phyloP scores from a whole-genome alignment of 2,888 invertebrate species.

The Myathropa florea region DNA sequence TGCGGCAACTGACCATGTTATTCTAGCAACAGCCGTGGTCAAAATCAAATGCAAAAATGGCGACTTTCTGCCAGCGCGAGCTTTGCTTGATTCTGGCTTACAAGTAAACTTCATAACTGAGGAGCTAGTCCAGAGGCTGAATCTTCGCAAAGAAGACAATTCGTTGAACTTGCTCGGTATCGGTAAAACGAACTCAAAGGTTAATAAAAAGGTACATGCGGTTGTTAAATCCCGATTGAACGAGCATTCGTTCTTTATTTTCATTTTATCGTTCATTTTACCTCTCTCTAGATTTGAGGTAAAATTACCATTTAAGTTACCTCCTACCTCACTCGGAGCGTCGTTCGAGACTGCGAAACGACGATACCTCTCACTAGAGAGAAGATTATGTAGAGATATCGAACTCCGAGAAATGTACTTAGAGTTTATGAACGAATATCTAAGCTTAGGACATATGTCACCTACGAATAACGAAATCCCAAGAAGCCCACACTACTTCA shows the following conservation, averaged over 20 bases:
- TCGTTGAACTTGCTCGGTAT: constrained; percentile 34
- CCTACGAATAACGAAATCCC: background rate
- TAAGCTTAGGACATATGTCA: background rate
- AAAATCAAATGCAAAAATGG: constrained; percentile 20
- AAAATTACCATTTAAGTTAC: background rate
- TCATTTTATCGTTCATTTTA: too few species aligned
- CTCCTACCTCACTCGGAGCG: constrained; percentile 34
- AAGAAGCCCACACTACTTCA: background rate
- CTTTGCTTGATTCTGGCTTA: too few species aligned
- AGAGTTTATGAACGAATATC: background rate
- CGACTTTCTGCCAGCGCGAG: too few species aligned
- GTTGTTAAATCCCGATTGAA: constrained; percentile 30
- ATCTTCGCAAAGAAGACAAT: constrained; percentile 10
- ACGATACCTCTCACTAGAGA: background rate
- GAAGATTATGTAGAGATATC: background rate
- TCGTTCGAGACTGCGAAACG: constrained; percentile 53
- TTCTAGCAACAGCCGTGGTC: constrained; percentile 49
- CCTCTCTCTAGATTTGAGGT: constrained; percentile 16
- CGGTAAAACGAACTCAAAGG: constrained; percentile 8
- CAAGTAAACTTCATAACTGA: constrained; percentile 52
- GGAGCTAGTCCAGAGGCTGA: constrained; percentile 13
- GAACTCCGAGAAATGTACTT: background rate
- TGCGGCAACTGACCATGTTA: constrained; percentile 33
- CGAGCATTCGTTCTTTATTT: constrained; percentile 9
- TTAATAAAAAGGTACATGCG: constrained; percentile 11